Base-by-base conservation (phyloP, 2,113 vertebrate genomes). In the Lepus timidus region DNA sequence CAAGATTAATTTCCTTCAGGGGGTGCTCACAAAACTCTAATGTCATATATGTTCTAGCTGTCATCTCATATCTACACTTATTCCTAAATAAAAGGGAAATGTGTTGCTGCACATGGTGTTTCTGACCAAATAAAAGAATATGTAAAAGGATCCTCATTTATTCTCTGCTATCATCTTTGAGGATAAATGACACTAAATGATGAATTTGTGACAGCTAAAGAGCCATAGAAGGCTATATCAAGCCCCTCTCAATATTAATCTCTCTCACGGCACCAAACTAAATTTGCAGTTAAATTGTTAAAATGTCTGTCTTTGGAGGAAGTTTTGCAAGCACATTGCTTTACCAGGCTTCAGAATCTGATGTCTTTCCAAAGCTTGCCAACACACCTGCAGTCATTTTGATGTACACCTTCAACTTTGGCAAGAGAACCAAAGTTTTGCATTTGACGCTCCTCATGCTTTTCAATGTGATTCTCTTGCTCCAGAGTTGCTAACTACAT, bases 371-470 rank as follows among this genome's bases (percentile, higher is more conserved):
- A 88, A 96, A 78, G 62, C 20, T 19, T 7, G 70, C 80, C 82
- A 91, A 71, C 62, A 92, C 52, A 94, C 49, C 78, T 94, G 9
- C 16, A 96, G 64, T 91, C 79, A 94, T 93, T 87, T 67, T n/a
- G 33, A 95, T 74, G 29, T 71, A 83, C 23, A 73, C 29, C 89
- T 92, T 91, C 92, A 92, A 78, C 88, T 96, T 94, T 94, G 86
- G 85, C 65, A 89, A 96, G 90, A 87, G 93, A 93, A 65, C 85
- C 29, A 89, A 92, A 70, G 65, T 68, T 90, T 93, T 95, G 22
- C 27, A 89, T 52, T 90, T 96, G 80, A 95, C 88, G 79, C 89
- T 81, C 67, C 58, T 86, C 88, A 85, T 58, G 85, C 36, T 74
- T 89, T 80, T 90, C 61, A 93, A 39, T 84, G 58, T 83, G 8